These are phyloP conservation scores for Sericinus montela DNA, from an alignment of 2,888 invertebrate species.

Conservation along the genomic window DNA sequence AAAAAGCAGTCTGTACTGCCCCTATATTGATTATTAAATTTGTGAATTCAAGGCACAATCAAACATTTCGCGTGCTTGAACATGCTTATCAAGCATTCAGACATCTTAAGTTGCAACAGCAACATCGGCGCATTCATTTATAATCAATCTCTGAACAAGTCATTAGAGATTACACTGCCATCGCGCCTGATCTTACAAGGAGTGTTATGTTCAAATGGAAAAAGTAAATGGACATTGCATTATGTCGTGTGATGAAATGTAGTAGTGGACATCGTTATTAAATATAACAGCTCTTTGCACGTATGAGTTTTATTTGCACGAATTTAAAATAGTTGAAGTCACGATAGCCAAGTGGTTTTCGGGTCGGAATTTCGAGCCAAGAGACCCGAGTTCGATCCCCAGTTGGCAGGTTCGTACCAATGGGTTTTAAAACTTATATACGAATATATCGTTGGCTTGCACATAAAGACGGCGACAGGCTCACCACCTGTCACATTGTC, in stretches of 20 bases:
- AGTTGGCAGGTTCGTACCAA: too few relatives aligned
- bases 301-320: constrained; percentile 2
- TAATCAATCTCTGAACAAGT: background rate
- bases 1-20: too few relatives aligned
- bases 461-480: too few relatives aligned
- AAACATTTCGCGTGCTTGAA: too few relatives aligned
- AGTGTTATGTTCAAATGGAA: constrained; percentile 5
- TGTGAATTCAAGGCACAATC: too few relatives aligned
- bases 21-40: too few relatives aligned
- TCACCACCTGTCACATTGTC: too few relatives aligned
- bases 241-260: constrained; percentile 9
- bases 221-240: constrained; percentile 8
- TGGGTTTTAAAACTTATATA: too few relatives aligned
- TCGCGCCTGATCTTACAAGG: background rate
- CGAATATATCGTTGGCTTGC: too few relatives aligned
- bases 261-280: background rate
- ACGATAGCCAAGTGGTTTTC: background rate
- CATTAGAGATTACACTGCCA: background rate
- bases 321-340: constrained; percentile 14
- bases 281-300: constrained; percentile 1
- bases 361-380: background rate
- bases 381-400: too few relatives aligned
- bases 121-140: background rate
- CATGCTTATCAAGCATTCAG: background rate
- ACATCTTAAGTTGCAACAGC: constrained; percentile 1